Evolutionary conservation across 2,888 invertebrate species (phyloP).

Genomic region (Phanerotoma sp.): DNA sequence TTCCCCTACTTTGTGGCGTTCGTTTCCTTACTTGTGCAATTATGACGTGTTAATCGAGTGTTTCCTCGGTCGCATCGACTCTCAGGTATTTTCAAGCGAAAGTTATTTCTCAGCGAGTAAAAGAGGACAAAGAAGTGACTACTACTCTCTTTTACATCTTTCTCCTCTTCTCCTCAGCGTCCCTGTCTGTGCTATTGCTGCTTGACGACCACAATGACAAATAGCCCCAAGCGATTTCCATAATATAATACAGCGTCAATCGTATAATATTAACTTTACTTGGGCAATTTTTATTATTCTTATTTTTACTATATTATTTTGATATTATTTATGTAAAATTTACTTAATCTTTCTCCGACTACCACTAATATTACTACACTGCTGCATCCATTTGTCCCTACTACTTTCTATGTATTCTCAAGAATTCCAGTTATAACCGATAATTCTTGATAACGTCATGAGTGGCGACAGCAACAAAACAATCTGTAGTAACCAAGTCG

Average conservation of each 20-base stretch:
- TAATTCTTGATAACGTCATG: not conserved
- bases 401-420: slow-evolving; percentile 3
- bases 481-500: too few species aligned
- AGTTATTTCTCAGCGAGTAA: not conserved
- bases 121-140: slow-evolving; percentile 1
- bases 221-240: slow-evolving; percentile 9
- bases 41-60: slow-evolving; percentile 16
- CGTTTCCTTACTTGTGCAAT: slow-evolving; percentile 4
- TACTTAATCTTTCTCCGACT: too few species aligned
- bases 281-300: too few species aligned
- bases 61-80: slow-evolving; percentile 4
- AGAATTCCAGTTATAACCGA: not conserved
- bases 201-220: not conserved
- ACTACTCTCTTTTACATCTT: not conserved
- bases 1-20: not conserved
- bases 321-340: slow-evolving; percentile 26
- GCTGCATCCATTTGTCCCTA: slow-evolving; percentile 7
- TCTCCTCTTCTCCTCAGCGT: not conserved
- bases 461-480: not conserved
- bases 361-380: slow-evolving; percentile 24
- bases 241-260: too few species aligned
- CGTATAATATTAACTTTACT: slow-evolving; percentile 8
- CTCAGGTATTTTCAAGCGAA: not conserved
- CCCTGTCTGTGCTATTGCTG: not conserved
- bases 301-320: too few species aligned